Conservation (phyloP, 2,113 vertebrate species). For the Rhegmatorhina hoffmannsi region DNA sequence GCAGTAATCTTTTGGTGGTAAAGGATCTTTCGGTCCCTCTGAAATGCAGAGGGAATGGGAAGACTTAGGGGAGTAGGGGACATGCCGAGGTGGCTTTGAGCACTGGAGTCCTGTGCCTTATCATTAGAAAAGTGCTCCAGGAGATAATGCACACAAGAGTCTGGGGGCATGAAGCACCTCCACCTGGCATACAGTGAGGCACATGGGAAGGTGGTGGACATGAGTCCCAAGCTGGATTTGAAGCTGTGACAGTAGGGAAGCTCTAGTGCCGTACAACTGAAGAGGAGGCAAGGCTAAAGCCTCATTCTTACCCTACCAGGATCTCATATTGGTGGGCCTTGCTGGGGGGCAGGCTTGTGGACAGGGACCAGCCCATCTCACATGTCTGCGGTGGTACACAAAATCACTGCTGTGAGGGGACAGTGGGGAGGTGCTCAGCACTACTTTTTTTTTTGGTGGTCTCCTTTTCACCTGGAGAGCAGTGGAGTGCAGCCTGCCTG, state of each 20-base stretch:
- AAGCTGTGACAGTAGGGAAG: neutral
- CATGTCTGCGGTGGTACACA: fast-evolving
- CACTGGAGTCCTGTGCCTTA: neutral
- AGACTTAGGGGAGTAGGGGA: neutral
- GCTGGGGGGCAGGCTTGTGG: neutral
- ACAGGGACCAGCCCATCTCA: neutral
- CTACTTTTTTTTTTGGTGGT: neutral
- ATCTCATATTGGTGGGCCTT: neutral
- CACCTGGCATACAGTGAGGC: fast-evolving
- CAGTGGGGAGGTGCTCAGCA: fast-evolving
- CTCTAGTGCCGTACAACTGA: neutral
- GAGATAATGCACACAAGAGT: neutral
- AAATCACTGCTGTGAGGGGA: neutral
- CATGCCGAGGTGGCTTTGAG: neutral
- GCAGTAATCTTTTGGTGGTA: neutral
- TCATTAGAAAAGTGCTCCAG: neutral
- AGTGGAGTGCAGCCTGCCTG: neutral
- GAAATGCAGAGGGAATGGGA: neutral
- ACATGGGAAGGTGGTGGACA: fast-evolving
- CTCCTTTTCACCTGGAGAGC: neutral
- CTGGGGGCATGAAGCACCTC: neutral
- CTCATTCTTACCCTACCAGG: neutral
- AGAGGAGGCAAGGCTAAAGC: neutral
- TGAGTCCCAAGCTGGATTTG: neutral
- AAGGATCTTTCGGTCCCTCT: neutral